Evolutionary conservation across 2,113 vertebrate genomes (phyloP).

Genomic region (Rhinolophus ferrumequinum): DNA sequence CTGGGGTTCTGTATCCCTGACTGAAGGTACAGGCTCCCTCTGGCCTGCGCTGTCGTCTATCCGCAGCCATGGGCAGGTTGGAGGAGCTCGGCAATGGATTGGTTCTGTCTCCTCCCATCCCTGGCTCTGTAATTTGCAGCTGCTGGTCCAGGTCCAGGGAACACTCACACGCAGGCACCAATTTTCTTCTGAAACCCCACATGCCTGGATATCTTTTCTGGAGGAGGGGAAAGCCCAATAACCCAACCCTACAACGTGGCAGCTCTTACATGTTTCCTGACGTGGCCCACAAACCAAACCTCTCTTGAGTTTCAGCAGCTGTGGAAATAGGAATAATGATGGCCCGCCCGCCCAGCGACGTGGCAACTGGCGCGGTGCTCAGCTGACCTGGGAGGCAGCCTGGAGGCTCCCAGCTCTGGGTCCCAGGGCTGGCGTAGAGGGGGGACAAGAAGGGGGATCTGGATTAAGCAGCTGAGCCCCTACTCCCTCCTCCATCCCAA

Average conservation of each 20-base stretch:
- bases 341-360: conserved; percentile 67
- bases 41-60: background rate
- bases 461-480: background rate
- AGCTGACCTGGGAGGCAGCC: background rate
- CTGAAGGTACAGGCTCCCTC: background rate
- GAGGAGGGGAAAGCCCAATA: conserved; percentile 52
- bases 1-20: background rate
- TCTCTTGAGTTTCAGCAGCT: conserved; percentile 77
- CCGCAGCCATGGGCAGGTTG: background rate
- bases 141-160: conserved; percentile 76
- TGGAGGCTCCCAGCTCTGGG: background rate
- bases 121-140: conserved; percentile 61
- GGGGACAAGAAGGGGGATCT: background rate
- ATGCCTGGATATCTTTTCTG: conserved; percentile 84
- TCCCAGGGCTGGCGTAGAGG: background rate
- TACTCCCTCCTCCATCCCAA: background rate
- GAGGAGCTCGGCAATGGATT: conserved; percentile 80
- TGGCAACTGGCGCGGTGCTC: conserved; percentile 75
- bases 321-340: background rate
- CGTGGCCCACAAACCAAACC: conserved; percentile 76
- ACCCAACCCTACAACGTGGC: conserved; percentile 86
- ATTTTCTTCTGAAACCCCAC: conserved; percentile 67
- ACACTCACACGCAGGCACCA: conserved; percentile 66
- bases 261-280: conserved; percentile 76
- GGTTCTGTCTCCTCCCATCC: conserved; percentile 78